A percentile compares a stretch with the other conserved stretches of the same genome.
Evolutionary conservation across 2,113 vertebrate species (phyloP).

Genomic region (Neodon shergylaensis): DNA sequence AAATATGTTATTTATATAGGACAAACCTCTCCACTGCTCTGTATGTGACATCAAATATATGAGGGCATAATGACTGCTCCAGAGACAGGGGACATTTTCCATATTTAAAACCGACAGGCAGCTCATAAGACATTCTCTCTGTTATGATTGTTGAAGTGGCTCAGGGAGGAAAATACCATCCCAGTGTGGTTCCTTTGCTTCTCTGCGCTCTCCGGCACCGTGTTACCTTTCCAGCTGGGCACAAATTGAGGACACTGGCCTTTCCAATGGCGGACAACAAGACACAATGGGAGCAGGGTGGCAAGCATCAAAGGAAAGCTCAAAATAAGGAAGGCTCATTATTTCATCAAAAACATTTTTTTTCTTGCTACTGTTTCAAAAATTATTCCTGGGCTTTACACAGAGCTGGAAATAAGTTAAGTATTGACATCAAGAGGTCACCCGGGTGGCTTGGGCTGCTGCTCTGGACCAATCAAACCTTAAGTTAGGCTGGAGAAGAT

Average conservation of each 20-base stretch:
- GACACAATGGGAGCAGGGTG: slow-evolving; percentile 52
- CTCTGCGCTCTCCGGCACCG: slow-evolving; percentile 65
- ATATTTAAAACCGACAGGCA: slow-evolving; percentile 75
- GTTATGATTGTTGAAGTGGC: slow-evolving; percentile 67
- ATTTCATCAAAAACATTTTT: slow-evolving; percentile 71
- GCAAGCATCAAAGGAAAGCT: slow-evolving; percentile 70
- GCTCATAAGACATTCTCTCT: slow-evolving; percentile 80
- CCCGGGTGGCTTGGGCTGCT: background rate
- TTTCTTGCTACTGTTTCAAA: slow-evolving; percentile 74
- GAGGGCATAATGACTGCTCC: slow-evolving; percentile 52
- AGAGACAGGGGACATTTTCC: slow-evolving; percentile 70
- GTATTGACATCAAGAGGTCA: slow-evolving; percentile 47
- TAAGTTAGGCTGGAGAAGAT: background rate
- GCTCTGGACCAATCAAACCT: slow-evolving; percentile 43
- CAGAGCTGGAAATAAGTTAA: slow-evolving; percentile 62
- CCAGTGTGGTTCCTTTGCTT: slow-evolving; percentile 81
- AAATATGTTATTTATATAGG: slow-evolving; percentile 65
- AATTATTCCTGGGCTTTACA: slow-evolving; percentile 58
- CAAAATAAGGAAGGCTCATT: slow-evolving; percentile 75
- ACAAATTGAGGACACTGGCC: slow-evolving; percentile 63
- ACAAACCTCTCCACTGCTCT: slow-evolving; percentile 60
- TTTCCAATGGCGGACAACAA: slow-evolving; percentile 69
- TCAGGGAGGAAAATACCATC: slow-evolving; percentile 79
- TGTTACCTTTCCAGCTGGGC: slow-evolving; percentile 74
- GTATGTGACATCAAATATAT: slow-evolving; percentile 62